Evolutionary conservation across 2,113 vertebrate genomes (phyloP), one percentile per base, ranked within the genome.

Genomic region (Misgurnus anguillicaudatus): DNA sequence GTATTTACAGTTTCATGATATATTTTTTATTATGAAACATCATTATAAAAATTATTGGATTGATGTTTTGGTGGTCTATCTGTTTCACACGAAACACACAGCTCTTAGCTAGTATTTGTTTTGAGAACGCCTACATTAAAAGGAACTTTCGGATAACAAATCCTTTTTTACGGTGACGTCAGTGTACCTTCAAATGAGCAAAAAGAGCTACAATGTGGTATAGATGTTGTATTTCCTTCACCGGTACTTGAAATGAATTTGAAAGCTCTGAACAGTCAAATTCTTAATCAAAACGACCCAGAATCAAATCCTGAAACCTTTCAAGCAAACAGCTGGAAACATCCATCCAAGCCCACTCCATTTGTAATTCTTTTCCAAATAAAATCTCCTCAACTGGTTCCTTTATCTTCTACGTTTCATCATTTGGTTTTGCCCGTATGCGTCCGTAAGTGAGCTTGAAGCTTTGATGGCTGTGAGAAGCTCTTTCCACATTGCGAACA

Each of bases 401-500:
- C 24, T 16, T 51, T 16, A 14, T 51, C 68, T 21, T 39, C 39
- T 19, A 21, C 9, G 8, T 7, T 55, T 16, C 3, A 19, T 91
- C 83, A 89, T 72, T 87, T 63, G 51, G 61, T 74, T 70, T 81
- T 77, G 38, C 61, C 86, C 0, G 78, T 55, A 75, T 91, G 88
- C 6, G 87, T 90, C 69, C 76, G 84, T 17, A 87, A 0, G 83
- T 90, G 91, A 66, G 89, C 84, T 67, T 88, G 86, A 19, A 91
- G 90, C 7, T 90, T 89, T 1, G 87, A 86, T 0, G 80, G 69
- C 0, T 91, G 90, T 14, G 90, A 86, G 80, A 92, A 92, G 75
- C 84, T 85, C 83, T 91, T 92, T 2, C 91, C 91, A 9, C 91
- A 92, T n/a, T 83, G 62, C 0, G 86, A 81, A 69, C 91, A 92